These are phyloP conservation scores for Panagrolaimus sp. DNA, from an alignment of 1,140 invertebrate species.

Conservation along the genomic window DNA sequence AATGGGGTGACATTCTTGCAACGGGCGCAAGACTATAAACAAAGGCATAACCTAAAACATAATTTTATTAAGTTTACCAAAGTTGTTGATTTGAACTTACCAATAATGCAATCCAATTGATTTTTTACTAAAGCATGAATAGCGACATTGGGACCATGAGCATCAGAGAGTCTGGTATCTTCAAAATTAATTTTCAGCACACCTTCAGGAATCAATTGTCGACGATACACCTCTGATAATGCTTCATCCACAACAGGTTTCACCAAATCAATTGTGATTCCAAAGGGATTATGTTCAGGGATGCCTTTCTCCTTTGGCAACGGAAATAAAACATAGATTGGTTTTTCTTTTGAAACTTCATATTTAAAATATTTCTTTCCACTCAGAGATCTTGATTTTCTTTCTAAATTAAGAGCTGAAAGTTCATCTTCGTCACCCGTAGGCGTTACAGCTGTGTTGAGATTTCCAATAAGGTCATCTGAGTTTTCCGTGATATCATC, in stretches of 20 bases:
- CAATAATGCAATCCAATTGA: slow-evolving; percentile 54
- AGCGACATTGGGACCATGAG: slow-evolving; percentile 57
- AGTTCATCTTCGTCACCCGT: neutral
- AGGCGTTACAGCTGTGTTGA: neutral
- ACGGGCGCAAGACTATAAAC: slow-evolving; percentile 59
- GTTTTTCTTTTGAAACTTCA: slow-evolving; percentile 29
- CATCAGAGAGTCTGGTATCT: slow-evolving; percentile 51
- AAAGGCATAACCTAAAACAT: slow-evolving; percentile 51
- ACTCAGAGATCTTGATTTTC: neutral
- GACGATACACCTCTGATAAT: slow-evolving; percentile 27
- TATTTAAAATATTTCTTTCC: slow-evolving; percentile 16
- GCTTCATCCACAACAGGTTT: slow-evolving; percentile 53
- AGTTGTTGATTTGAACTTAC: slow-evolving; percentile 23
- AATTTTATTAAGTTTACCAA: neutral
- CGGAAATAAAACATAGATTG: slow-evolving; percentile 56
- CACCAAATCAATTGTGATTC: slow-evolving; percentile 45
- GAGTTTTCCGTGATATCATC: neutral
- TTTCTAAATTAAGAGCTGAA: neutral
- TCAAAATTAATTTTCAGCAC: slow-evolving; percentile 45
- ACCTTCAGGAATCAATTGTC: slow-evolving; percentile 41
- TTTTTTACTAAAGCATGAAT: slow-evolving; percentile 51
- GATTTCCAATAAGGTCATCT: neutral
- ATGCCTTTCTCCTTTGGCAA: slow-evolving; percentile 36
- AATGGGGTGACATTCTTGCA: slow-evolving; percentile 54
- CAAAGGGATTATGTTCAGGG: slow-evolving; percentile 50